Evolutionary conservation across 2,888 invertebrate genomes (phyloP), one percentile per base, ranked within the genome.

Genomic region (Stenoptilia bipunctidactyla): DNA sequence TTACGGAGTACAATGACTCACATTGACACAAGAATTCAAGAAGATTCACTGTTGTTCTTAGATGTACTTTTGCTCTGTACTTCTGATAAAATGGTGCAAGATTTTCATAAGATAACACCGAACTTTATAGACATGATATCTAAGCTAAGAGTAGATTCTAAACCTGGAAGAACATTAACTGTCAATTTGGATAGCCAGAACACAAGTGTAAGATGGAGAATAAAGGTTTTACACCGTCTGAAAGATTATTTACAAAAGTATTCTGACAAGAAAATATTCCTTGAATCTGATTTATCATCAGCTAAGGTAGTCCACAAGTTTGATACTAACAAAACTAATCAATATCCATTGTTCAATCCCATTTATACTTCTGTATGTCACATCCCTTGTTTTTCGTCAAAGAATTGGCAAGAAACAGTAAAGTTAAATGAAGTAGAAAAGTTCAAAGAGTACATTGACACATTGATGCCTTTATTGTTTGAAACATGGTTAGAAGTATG

Each of bases 1-100:
- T 68, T 96, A 36, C 87, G 91, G 39, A 96, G 96, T 76, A 92
- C 94, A 0, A 94, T 97, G 93, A 96, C 95, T 0, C 93, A 96
- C 56, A 92, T 97, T 43, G 88, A 92, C 61, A 86, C 86, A 9
- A 83, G 86, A 38, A 90, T 97, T 45, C 93, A 94, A 61, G 91
- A 93, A 61, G 95, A 95, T 66, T 92, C 96, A 0, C 75, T 97
- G 0, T 61, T 89, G 1, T 87, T 95, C 48, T 73, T 97, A 13
- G 95, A 96, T 58, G 83, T 90, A 34, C 79, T 96, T n/a, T 67
- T 94, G 10, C 77, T 86, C 33, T 86, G 89, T 51, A 86, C 89
- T 40, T 91, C 92, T 1, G 60, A 67, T 4, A 79, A 93, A 36
- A 85, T 95, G 1, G 88, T 89, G 0, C 72, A 85, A 40, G 88